Evolutionary conservation across 2,797 vertebrate genomes (phyloP), one percentile per base, ranked within the genome.

Genomic region (Megaceryle alcyon): DNA sequence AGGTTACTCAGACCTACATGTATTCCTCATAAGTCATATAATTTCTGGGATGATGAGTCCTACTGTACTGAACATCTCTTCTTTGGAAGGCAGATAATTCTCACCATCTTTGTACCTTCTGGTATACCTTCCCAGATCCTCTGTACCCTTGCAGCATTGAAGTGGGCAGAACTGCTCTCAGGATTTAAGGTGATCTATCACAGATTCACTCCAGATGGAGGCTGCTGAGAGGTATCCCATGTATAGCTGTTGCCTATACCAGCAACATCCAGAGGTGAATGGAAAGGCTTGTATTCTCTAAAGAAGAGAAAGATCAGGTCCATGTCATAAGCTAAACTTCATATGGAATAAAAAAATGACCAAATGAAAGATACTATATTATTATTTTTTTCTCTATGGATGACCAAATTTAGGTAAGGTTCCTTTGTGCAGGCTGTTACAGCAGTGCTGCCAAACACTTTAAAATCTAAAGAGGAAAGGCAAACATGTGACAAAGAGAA

Each of bases 171-270:
- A 61, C 14, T 78, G 17, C 9, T 81, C 22, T 70, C 13, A 22
- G 9, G 14, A 2, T 51, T 68, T 73, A 65, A 72, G 18, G 14
- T 51, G 21, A 18, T 51, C 17, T 61, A 5, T 53, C 35, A 57
- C 0, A 1, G 37, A 49, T 28, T 7, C 1, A 1, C 19, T 79
- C 20, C 53, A 35, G 29, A 18, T 1, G 53, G 6, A 22, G 11
- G 6, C 25, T 77, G 39, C 49, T 56, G 41, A 46, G 44, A 70
- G 2, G 5, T 53, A 54, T 44, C 18, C n/a, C 9, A 17, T 5
- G 6, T 35, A 14, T 1, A 48, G 8, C 23, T 75, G 8, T 21
- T 75, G 31, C 5, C 33, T 73, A 13, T 48, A 61, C 21, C 44
- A 59, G 23, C 18, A 76, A 7, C 22, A 21, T 13, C 11, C 0